Base-by-base conservation (phyloP, 2,888 invertebrate genomes). In the Dysmachus trigonus region DNA sequence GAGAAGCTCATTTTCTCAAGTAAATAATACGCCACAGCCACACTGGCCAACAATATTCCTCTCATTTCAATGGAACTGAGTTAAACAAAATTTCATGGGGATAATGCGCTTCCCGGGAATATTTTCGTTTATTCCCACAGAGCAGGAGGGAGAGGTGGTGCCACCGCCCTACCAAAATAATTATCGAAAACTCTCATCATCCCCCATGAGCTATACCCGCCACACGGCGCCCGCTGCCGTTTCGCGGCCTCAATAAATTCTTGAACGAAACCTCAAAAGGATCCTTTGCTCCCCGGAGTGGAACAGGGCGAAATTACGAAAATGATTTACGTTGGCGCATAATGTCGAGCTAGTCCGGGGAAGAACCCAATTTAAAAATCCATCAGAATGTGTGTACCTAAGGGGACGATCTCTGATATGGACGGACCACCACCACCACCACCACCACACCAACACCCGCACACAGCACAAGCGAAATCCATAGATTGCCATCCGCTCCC, bases 301-400 rank as follows among this genome's bases (percentile, higher is more conserved):
- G 82, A 82, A 71, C 82, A 53, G 27, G 47, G 31, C 73, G 73
- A 86, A 86, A 86, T 86, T 86, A 86, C 81, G 81, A 86, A 86
- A 86, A 86, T 86, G 86, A 86, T 86, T 86, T 86, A 86, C 81
- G 81, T 86, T 77, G 8, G 30, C 53, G 81, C 53, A 86, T 79
- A 86, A 72, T 72, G 27, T 47, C 47, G 51, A 47, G 18, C 35
- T 33, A 62, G 73, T 62, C 27, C 35, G 62, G 84, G 27, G 15
- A 47, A 51, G 79, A 86, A 86, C 86, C 62, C 86, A 86, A 86
- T 86, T 86, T 86, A 86, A 86, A 86, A 86, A 86, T 81, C 81
- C 86, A 81, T 81, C 81, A 86, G 35, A 85, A 85, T 76, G 72
- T 84, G 84, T 84, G 73, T 73, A 41, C 73, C 41, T 62, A 62